phyloP scores from a whole-genome alignment of 1,140 invertebrate genomes.

The Lethrus apterus region DNA sequence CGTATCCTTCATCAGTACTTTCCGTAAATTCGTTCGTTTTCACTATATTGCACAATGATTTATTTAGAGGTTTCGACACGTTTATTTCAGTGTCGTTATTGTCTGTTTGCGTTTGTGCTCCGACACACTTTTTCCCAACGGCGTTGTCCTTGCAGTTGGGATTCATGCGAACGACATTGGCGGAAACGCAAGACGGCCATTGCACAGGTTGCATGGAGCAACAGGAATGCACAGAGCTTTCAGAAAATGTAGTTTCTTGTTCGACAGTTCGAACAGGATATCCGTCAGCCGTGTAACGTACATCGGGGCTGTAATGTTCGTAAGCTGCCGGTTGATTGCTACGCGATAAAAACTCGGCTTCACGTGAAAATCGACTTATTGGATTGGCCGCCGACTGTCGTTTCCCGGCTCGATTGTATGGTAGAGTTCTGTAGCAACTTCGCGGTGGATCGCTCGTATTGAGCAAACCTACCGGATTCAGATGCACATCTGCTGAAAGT shows the following conservation, averaged over 20 bases:
- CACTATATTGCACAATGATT: conserved; percentile 35
- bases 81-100: conserved; percentile 22
- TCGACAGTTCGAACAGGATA: conserved; percentile 50
- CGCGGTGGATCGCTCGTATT: conserved; percentile 40
- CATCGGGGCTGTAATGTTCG: conserved; percentile 48
- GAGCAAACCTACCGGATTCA: conserved; percentile 59
- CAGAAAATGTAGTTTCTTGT: conserved; percentile 10
- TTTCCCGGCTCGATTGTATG: conserved; percentile 52
- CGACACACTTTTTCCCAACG: conserved; percentile 44
- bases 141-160: conserved; percentile 24
- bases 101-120: conserved; percentile 51
- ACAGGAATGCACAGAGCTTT: conserved; percentile 22
- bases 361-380: conserved; percentile 52
- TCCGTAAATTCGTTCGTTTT: conserved; percentile 61
- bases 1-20: conserved; percentile 81
- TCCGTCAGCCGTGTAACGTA: conserved; percentile 70
- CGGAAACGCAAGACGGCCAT: conserved; percentile 45
- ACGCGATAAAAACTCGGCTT: conserved; percentile 55
- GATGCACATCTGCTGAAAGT: conserved; percentile 50
- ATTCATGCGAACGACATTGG: conserved; percentile 35
- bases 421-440: conserved; percentile 58
- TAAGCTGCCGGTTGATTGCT: conserved; percentile 42
- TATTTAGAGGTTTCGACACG: conserved; percentile 6
- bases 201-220: conserved; percentile 34
- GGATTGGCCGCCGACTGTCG: conserved; percentile 50